Evolutionary conservation across 1,140 invertebrate genomes (phyloP).

Genomic region (Neotoxoptera formosana): DNA sequence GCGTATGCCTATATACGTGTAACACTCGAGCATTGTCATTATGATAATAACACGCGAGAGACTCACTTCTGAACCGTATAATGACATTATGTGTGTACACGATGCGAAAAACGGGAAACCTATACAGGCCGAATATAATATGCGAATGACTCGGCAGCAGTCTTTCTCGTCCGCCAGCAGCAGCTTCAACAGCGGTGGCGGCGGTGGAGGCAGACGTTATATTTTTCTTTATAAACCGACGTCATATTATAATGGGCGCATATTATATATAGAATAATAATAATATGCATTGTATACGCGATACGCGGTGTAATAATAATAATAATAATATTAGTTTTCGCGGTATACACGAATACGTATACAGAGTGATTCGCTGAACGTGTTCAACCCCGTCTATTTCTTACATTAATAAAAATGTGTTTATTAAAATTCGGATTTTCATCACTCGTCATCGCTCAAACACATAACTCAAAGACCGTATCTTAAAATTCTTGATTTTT

Average conservation of each 20-base stretch:
- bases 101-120: neutral
- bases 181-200: neutral
- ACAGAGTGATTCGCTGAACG: neutral
- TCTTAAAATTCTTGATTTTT: too few species aligned
- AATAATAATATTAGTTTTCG: neutral
- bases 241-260: too few species aligned
- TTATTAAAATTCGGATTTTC: too few species aligned
- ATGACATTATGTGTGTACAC: neutral
- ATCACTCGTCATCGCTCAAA: too few species aligned
- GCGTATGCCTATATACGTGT: neutral
- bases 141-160: neutral
- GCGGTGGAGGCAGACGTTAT: neutral
- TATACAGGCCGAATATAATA: neutral
- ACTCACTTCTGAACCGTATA: neutral
- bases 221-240: neutral
- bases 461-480: too few species aligned
- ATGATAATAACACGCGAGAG: neutral
- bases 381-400: too few species aligned
- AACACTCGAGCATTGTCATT: neutral
- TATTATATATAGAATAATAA: neutral
- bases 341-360: neutral
- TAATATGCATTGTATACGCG: neutral
- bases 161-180: neutral
- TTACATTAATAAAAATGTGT: too few species aligned
- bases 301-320: neutral